Base-by-base conservation (phyloP, 2,888 invertebrate species). In the Pseudoips prasinana region DNA sequence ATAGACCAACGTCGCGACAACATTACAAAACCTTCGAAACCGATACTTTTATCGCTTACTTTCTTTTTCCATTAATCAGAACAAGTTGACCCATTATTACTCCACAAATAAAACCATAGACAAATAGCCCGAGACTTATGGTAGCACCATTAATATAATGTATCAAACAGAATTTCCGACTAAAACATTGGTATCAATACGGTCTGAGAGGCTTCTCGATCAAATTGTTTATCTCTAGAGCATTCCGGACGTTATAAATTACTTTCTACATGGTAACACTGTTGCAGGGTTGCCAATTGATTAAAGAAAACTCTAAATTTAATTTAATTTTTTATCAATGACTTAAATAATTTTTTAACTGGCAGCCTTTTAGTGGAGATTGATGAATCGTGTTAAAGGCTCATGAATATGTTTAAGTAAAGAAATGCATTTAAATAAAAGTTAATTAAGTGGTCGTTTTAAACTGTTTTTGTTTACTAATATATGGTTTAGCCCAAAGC, bases 111-210 rank as follows among this genome's bases (percentile, higher is more conserved):
- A 38, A 37, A 46, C 29, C 22, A 39, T 43, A 47, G 33, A 58
- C 37, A 63, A 58, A 61, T 57, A 46, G 58, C 50, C 37, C 50
- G 61, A 58, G 65, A 71, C 65, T 64, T 74, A 70, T 53, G 54
- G 56, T 45, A 51, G 59, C 51, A 48, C 73, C 78, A 80, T 81
- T 79, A 80, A 73, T 76, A 74, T 74, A 76, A 74, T 74, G 77
- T 63, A 66, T 63, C 57, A 72, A 56, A 59, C 67, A 72, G 72
- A 75, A 74, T n/a, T n/a, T n/a, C n/a, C 68, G 65, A 58, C 62
- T 63, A 65, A 63, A 72, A 70, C 71, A 74, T 70, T 64, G 61
- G 60, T 56, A 66, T 56, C 42, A 65, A 70, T 64, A 60, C 53
- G 52, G 35, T 11, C 25, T 48, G 48, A 56, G 69, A 73, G 75